Evolutionary conservation across 2,113 vertebrate species (phyloP), one percentile per base, ranked within the genome.

Genomic region (Tragulus kanchil): DNA sequence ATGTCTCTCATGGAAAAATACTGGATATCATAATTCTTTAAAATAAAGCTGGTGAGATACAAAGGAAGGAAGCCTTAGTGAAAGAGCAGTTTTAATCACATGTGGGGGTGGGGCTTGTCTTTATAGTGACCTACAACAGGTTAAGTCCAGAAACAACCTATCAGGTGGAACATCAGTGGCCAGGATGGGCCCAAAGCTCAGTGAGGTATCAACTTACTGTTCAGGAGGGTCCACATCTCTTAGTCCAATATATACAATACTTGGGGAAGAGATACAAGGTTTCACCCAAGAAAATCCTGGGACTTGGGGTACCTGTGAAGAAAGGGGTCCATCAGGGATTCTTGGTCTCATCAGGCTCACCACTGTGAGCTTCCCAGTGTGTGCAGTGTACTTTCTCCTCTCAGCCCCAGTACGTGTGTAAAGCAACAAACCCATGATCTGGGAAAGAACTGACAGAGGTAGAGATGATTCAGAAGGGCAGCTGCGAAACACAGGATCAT

Each of bases 1-100:
- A 99, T 99, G 56, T 99, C 99, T 93, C 99, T 99, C 99, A 99
- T 99, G 90, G 99, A 99, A 98, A 99, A 99, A 98, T 99, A 99
- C 93, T 99, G 99, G 97, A 99, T 99, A 58, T 99, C 99, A 84
- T 99, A 99, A 73, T 98, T 99, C 98, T 99, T 99, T 97, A 99
- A 98, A 98, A 99, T 99, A 94, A 99, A 99, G 97, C 99, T 99
- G 28, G 65, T 73, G 59, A 97, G 82, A 96, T 59, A 98, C 3
- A 92, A 97, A 93, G 85, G 85, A 87, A 97, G 54, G 62, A 90
- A 25, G 92, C n/a, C 52, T 92, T 90, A 95, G 69, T 94, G 90
- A 78, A 95, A 90, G 71, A 89, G 21, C 79, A 85, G 56, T 89
- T 96, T 36, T 36, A 89, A 62, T 89, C 64, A 85, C 73, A 85